phyloP scores from a whole-genome alignment of 64 coral and sea anemone genomes.

The Dendrophyllia cribrosa region DNA sequence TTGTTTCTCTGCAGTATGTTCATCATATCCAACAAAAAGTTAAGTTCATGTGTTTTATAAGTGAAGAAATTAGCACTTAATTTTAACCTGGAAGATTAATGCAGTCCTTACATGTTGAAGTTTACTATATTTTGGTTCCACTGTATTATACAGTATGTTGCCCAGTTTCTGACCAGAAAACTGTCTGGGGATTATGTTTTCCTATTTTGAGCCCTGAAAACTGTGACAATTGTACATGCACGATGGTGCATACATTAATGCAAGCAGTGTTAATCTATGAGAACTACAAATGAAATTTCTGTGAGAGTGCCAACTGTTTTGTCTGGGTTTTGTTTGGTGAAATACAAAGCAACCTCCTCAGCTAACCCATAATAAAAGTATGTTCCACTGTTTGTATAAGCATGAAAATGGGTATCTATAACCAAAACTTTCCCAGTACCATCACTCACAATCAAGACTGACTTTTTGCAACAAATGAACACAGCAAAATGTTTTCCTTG shows the following conservation, averaged over 20 bases:
- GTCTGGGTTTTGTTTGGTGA: constrained; percentile 20
- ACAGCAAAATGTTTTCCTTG: constrained; percentile 8
- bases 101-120: too few relatives aligned
- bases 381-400: constrained; percentile 35
- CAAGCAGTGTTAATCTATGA: neutral
- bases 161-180: too few relatives aligned
- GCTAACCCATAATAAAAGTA: constrained; percentile 11
- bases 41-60: too few relatives aligned
- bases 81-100: too few relatives aligned
- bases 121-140: too few relatives aligned
- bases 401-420: constrained; percentile 33
- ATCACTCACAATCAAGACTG: constrained; percentile 25
- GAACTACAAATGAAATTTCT: constrained; percentile 25
- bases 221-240: neutral
- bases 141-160: too few relatives aligned
- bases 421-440: constrained; percentile 11
- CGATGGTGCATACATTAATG: too few relatives aligned
- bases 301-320: constrained; percentile 29
- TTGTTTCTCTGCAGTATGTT: too few relatives aligned
- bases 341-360: constrained; percentile 25
- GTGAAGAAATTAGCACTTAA: too few relatives aligned
- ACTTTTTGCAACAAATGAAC: neutral
- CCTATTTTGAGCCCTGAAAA: neutral
- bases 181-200: too few relatives aligned
- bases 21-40: too few relatives aligned